A percentile compares a stretch with the other conserved stretches of the same genome.
Evolutionary conservation across 2,888 invertebrate genomes (phyloP).

Genomic region (Sphaerophoria taeniata): DNA sequence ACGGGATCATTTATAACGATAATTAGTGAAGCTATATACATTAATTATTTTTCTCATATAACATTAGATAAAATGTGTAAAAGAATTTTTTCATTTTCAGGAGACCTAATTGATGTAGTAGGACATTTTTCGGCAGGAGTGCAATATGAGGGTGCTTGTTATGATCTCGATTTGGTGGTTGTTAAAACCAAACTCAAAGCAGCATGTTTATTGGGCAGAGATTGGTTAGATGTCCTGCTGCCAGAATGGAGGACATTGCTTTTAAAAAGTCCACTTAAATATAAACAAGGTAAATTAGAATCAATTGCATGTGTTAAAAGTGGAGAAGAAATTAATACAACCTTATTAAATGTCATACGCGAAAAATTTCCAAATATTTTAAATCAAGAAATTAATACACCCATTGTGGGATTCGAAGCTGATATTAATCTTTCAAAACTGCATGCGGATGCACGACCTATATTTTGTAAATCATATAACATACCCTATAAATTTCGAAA

Average conservation of each 20-base stretch:
- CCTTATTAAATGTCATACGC: neutral
- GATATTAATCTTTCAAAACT: slow-evolving; percentile 40
- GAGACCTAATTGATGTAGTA: neutral
- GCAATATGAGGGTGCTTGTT: neutral
- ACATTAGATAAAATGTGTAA: too few relatives aligned
- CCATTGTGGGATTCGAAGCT: slow-evolving; percentile 38
- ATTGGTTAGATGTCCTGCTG: neutral
- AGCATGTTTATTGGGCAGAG: too few relatives aligned
- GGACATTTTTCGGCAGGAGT: slow-evolving; percentile 3
- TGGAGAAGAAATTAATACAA: neutral
- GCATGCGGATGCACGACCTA: slow-evolving; percentile 33
- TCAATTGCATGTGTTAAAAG: slow-evolving; percentile 2
- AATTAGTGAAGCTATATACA: neutral
- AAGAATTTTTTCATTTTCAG: neutral
- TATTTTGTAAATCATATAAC: slow-evolving; percentile 54
- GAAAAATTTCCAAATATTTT: slow-evolving; percentile 2
- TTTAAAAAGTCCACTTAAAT: neutral
- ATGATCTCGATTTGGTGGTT: too few relatives aligned
- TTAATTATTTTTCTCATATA: too few relatives aligned
- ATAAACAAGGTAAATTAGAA: neutral
- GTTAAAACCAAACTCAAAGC: neutral
- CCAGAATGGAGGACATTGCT: neutral
- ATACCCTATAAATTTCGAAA: slow-evolving; percentile 64
- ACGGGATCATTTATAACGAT: neutral
- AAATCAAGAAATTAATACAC: slow-evolving; percentile 11